phyloP scores from a whole-genome alignment of 2,113 vertebrate species.

The Oncorhynchus masou region DNA sequence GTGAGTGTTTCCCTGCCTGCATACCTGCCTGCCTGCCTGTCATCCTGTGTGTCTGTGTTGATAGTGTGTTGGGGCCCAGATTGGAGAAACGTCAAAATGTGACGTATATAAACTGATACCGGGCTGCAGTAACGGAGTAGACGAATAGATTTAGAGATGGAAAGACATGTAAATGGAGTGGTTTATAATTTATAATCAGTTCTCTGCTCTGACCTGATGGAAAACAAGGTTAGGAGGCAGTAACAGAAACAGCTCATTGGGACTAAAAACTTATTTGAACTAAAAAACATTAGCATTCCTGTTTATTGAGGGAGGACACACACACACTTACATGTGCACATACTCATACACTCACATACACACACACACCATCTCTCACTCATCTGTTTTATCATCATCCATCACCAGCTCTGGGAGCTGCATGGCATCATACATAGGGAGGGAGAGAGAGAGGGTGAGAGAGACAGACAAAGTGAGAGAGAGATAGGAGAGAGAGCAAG shows the following conservation, averaged over 20 bases:
- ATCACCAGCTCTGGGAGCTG: constrained; percentile 8
- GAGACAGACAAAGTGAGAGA: no score
- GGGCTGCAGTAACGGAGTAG: not conserved
- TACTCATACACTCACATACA: not conserved
- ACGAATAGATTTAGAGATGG: constrained; percentile 32
- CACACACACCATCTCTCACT: constrained; percentile 36
- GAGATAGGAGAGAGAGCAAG: no score
- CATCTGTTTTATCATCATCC: constrained; percentile 38
- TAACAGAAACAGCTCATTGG: constrained; percentile 52
- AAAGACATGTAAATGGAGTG: constrained; percentile 32
- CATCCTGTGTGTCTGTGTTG: not conserved
- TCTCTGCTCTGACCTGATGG: no score
- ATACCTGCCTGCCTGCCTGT: no score
- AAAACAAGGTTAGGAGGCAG: no score
- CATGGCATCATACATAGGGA: no score
- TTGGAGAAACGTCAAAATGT: no score
- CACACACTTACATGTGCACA: not conserved
- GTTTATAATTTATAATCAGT: constrained; percentile 44
- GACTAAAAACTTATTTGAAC: constrained; percentile 58
- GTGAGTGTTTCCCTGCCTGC: not conserved
- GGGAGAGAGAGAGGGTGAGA: no score
- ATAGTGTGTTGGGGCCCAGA: no score
- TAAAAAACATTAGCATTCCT: constrained; percentile 64
- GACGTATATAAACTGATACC: no score
- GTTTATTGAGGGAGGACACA: constrained; percentile 37